Percentiles rank a stretch among this genome's conserved stretches.
phyloP scores from a whole-genome alignment of 2,113 vertebrate species.

The Entosphenus tridentatus region DNA sequence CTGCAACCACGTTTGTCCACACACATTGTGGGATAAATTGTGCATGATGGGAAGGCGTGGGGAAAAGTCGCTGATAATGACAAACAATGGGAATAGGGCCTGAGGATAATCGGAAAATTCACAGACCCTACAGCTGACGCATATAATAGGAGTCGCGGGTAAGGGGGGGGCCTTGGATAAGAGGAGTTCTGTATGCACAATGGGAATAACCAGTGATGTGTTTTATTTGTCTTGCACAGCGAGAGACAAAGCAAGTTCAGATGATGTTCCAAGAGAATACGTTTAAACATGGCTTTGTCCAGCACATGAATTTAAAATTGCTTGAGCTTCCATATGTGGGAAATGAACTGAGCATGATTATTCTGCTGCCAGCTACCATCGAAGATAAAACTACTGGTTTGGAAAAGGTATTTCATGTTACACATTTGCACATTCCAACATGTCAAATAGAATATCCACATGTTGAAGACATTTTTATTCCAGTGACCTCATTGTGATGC shows the following conservation, averaged over 20 bases:
- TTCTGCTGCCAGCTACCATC: constrained; percentile 43
- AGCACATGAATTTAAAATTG: constrained; percentile 27
- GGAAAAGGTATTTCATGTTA: constrained; percentile 29
- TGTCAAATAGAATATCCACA: background rate
- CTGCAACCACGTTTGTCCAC: too few species aligned
- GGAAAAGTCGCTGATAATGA: too few species aligned
- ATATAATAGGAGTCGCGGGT: too few species aligned
- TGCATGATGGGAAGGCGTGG: too few species aligned
- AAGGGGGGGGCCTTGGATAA: too few species aligned
- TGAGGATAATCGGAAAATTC: too few species aligned
- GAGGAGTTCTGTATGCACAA: too few species aligned
- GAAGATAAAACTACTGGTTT: constrained; percentile 30
- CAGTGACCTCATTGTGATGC: background rate
- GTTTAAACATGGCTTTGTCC: constrained; percentile 31
- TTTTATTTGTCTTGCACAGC: constrained; percentile 19
- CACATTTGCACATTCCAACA: background rate
- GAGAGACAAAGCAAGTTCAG: constrained; percentile 36
- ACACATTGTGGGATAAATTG: too few species aligned
- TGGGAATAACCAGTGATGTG: too few species aligned
- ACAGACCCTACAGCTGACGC: too few species aligned
- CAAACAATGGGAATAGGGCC: too few species aligned
- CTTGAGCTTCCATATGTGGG: constrained; percentile 46
- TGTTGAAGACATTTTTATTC: background rate
- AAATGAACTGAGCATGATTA: constrained; percentile 52
- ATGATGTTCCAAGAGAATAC: constrained; percentile 62